Conservation (phyloP, 2,797 vertebrate species). For the Molossus molossus region DNA sequence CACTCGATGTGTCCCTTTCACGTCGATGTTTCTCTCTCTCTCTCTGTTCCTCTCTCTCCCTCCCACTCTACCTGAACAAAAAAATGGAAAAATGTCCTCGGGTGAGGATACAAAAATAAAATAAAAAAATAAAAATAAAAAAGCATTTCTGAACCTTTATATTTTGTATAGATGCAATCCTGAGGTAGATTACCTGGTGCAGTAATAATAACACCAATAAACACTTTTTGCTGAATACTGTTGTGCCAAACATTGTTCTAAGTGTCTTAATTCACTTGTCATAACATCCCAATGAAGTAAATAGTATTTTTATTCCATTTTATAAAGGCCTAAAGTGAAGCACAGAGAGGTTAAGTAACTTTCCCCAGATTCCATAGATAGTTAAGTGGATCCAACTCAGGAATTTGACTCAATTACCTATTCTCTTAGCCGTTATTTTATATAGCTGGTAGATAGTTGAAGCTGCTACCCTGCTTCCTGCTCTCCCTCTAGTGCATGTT, state of each 20-base stretch:
- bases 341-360: constrained; percentile 12
- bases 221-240: neutral
- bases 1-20: too few relatives aligned
- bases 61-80: too few relatives aligned
- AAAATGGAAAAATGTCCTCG: too few relatives aligned
- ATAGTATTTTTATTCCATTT: constrained; percentile 35
- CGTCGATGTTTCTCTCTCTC: too few relatives aligned
- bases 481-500: neutral
- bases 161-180: neutral
- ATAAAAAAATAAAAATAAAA: neutral
- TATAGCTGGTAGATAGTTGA: neutral
- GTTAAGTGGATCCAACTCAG: neutral
- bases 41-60: too few relatives aligned
- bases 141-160: constrained; percentile 3
- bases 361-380: neutral
- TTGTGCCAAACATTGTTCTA: constrained; percentile 8
- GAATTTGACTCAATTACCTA: constrained; percentile 7
- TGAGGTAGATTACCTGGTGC: neutral
- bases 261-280: constrained; percentile 19
- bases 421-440: constrained; percentile 29
- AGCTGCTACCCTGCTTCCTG: neutral
- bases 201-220: neutral
- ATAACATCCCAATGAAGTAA: constrained; percentile 14
- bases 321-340: neutral
- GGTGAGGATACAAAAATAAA: too few relatives aligned